Base-by-base conservation (phyloP, 2,888 invertebrate species). In the Scaeva pyrastri region DNA sequence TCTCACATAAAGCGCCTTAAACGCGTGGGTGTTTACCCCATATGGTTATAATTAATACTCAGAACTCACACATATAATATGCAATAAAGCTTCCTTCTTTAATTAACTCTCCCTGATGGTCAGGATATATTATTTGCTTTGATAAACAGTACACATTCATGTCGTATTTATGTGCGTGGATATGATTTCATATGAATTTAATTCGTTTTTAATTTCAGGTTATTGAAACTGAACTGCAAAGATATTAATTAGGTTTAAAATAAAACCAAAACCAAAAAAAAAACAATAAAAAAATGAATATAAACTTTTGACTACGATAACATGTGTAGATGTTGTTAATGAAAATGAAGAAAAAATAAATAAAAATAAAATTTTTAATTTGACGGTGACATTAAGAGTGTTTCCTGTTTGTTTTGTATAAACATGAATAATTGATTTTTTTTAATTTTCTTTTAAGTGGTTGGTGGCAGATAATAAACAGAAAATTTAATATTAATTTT, bases 1-100 rank as follows among this genome's bases (percentile, higher is more conserved):
- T 19, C 12, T 39, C 21, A 48, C 48, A 72, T 50, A 39, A 21
- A 62, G 71, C 62, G 71, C 66, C 48, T 48, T 66, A 31, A 39
- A 64, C 48, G 64, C 55, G 71, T 48, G 71, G 72, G 71, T 56
- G 72, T 72, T 64, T 48, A 68, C 50, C 68, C 52, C 64, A 31
- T 50, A 48, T 56, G 39, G 39, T 58, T 79, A 73, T 79, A 79
- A 79, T 79, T 73, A 79, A 73, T 73, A 45, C 50, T 21, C 43
- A 52, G 73, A 10, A 48, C 52, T 39, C 52, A 39, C 50, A 52
- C 50, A 68, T 60, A 66, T 66, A 48, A 66, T 66, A 43, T 73
- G 55, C 66, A 58, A 58, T 73, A 50, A 39, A 58, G 66, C 50
- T 68, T 68, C 21, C 68, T 52, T 68, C 73, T 79, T 79, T 68